Base-by-base conservation (phyloP, 2,113 vertebrate species). In the Hydrolagus affinis region DNA sequence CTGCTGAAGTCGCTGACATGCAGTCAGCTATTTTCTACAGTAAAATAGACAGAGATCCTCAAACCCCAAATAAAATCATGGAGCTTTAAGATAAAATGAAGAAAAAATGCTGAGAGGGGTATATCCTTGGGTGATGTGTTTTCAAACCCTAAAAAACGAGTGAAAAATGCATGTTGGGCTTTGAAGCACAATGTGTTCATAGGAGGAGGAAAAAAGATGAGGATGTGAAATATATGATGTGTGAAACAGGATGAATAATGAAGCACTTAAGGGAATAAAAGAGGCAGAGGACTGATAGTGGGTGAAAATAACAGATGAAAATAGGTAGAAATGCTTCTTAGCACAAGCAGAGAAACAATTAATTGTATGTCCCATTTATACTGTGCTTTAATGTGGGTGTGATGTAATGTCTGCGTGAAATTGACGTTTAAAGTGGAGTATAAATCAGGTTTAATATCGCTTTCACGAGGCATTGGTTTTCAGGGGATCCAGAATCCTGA, bases 191-290 rank as follows among this genome's bases (percentile, higher is more conserved):
- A 62, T 23, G 17, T 68, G 78, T 83, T 83, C 66, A 64, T 83
- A 15, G 62, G 78, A 32, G 25, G 66, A 19, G 60, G 28, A 30
- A 25, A 60, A 57, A 83, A 19, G 66, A 68, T 83, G 77, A 83
- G 78, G 15, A 66, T 66, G 62, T 17, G 21, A 66, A 83, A 83
- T 83, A 66, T 83, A 83, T 68, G 62, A 25, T 66, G 78, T 83
- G 78, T 68, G 78, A 83, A 83, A 66, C 62, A 83, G 62, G 62
- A 83, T 83, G 78, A 83, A 83, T 83, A 83, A 83, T 83, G 78
- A 68, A 83, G 62, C 66, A 66, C 78, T 83, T 83, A 83, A 83
- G 28, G 62, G 78, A 21, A 62, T 68, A 62, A 83, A 83, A 32
- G 78, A 32, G 25, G 32, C 78, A 83, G 77, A 80, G 66, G 60